Evolutionary conservation across 2,113 vertebrate genomes (phyloP), one percentile per base, ranked within the genome.

Genomic region (Pseudorasbora parva): DNA sequence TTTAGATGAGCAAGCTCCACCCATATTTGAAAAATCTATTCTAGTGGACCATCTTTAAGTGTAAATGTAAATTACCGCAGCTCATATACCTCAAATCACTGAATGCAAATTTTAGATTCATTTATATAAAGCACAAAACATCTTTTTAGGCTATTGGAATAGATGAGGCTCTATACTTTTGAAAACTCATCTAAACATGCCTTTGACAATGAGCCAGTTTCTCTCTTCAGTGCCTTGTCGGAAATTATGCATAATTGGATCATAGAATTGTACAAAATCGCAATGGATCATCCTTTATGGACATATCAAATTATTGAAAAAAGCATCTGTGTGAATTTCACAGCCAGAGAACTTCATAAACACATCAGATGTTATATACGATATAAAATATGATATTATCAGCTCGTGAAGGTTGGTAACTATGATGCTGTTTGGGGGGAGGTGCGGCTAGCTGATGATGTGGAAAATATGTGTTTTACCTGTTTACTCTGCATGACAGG

Each of bases 221-320:
- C 21, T 8, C 54, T 23, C 23, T 37, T 41, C 74, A 77, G 21
- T 77, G 6, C n/a, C 54, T 23, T 37, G 54, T 77, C 9, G 4
- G 21, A 77, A 77, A n/a, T 77, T 41, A 59, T 77, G 74, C 54
- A 59, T 59, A 77, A 59, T 77, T 77, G 54, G 21, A 77, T 77
- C 74, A 57, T 15, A 77, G 12, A 57, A 77, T 77, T 41, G 23
- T 57, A 41, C 19, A 57, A 33, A 15, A 56, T 59, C 21, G 30
- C 54, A 77, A 59, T 77, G 33, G 51, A 59, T 77, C 74, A 77
- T 77, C 33, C 51, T 57, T 77, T 57, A 76, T 76, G 73, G 30
- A 77, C 21, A 57, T 57, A 59, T 59, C 54, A 59, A 59, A 77
- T 77, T 59, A 77, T 33, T 17, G 54, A 59, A 77, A 77, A 41